Conservation (phyloP, 2,797 vertebrate genomes). For the Argyrosomus regius region DNA sequence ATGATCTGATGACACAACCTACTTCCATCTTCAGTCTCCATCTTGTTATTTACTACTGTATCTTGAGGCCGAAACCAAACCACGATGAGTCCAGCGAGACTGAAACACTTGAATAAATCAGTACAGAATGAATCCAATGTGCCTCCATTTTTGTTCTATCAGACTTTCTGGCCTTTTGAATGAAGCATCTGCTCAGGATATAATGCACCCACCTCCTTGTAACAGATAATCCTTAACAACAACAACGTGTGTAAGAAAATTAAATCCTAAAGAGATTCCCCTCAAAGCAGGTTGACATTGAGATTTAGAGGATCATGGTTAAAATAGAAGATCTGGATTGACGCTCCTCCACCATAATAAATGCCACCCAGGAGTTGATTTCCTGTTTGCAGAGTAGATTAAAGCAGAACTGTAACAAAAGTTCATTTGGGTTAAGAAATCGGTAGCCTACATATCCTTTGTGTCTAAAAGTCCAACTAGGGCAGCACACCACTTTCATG, state of each 20-base stretch:
- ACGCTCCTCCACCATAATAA: too few relatives aligned
- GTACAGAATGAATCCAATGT: not conserved
- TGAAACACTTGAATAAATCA: not conserved
- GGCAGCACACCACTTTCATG: too few relatives aligned
- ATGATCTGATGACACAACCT: constrained; percentile 27
- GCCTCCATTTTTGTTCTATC: not conserved
- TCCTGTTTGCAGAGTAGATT: not conserved
- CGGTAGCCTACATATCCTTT: not conserved
- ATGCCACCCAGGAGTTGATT: too few relatives aligned
- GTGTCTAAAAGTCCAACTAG: too few relatives aligned
- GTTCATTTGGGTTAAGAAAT: not conserved
- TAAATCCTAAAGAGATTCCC: constrained; percentile 1
- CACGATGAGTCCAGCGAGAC: not conserved
- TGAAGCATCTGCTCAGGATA: not conserved
- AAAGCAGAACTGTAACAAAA: not conserved
- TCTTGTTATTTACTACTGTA: not conserved
- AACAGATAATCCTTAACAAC: not conserved
- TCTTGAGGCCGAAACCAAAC: not conserved
- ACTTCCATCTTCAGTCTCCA: not conserved
- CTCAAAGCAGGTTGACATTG: not conserved
- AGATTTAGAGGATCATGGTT: constrained; percentile 1
- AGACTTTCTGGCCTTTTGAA: not conserved
- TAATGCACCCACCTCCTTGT: not conserved
- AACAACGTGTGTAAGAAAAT: not conserved
- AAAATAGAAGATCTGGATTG: not conserved